Percentiles rank a stretch among this genome's conserved stretches.
phyloP scores from a whole-genome alignment of 2,888 invertebrate species.

The Tetragonula carbonaria region DNA sequence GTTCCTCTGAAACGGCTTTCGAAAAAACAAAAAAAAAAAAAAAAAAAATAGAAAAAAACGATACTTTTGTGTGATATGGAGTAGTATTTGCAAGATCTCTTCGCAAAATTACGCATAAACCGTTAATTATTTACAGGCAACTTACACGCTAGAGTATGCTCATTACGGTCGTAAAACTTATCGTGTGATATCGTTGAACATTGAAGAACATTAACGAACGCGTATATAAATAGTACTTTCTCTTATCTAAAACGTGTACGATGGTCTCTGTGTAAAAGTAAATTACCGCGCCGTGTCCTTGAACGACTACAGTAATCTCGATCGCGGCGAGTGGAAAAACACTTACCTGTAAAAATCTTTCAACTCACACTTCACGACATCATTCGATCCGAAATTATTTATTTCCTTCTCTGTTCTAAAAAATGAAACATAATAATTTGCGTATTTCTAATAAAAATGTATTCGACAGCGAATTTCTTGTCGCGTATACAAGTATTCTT shows the following conservation, averaged over 20 bases:
- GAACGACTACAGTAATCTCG: constrained; percentile 25
- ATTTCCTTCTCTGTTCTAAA: neutral
- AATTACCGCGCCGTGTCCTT: constrained; percentile 33
- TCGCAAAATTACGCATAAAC: constrained; percentile 54
- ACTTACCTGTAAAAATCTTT: constrained; percentile 3
- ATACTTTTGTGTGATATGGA: constrained; percentile 28
- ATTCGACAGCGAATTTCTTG: neutral
- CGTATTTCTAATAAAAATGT: neutral
- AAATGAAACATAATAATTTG: neutral
- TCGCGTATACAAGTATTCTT: constrained; percentile 39
- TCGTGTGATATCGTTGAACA: constrained; percentile 53
- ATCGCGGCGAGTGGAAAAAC: constrained; percentile 38
- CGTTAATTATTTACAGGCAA: constrained; percentile 66
- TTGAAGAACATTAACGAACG: constrained; percentile 55
- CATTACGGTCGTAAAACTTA: constrained; percentile 63
- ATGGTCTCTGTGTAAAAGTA: constrained; percentile 62
- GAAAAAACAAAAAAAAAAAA: neutral
- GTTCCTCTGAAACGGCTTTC: neutral
- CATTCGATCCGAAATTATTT: neutral
- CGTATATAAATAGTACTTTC: constrained; percentile 64
- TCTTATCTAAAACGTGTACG: constrained; percentile 57
- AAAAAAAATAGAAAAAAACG: neutral
- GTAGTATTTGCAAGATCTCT: constrained; percentile 43
- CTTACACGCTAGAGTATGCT: constrained; percentile 63
- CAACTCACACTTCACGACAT: neutral